Percentiles rank a stretch among this genome's conserved stretches.
phyloP scores from a whole-genome alignment of 2,888 invertebrate species.

The Harpalus rufipes region DNA sequence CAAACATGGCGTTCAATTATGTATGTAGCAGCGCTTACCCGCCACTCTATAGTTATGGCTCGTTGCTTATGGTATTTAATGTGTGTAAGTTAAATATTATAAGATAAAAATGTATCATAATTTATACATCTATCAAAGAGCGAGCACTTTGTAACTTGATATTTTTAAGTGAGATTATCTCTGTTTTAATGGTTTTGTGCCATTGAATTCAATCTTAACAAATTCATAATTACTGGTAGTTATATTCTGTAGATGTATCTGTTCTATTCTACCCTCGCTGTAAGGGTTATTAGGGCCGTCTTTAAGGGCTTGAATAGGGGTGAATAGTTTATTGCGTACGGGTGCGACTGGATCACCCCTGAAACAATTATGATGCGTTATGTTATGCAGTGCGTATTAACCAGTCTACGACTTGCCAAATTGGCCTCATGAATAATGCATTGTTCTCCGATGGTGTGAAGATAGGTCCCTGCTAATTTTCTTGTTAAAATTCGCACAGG shows the following conservation, averaged over 20 bases:
- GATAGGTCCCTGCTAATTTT: slow-evolving; percentile 26
- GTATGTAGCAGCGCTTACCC: too few species aligned
- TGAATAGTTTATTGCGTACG: slow-evolving; percentile 54
- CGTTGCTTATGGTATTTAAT: too few species aligned
- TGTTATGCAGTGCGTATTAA: slow-evolving; percentile 51
- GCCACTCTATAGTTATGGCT: too few species aligned
- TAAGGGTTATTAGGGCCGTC: slow-evolving; percentile 33
- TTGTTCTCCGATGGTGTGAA: slow-evolving; percentile 26
- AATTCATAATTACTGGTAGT: background rate
- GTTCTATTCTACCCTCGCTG: background rate
- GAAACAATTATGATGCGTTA: slow-evolving; percentile 49
- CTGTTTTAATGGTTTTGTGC: background rate
- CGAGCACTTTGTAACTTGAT: too few species aligned
- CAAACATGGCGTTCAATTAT: too few species aligned
- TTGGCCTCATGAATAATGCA: slow-evolving; percentile 48
- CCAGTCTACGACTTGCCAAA: slow-evolving; percentile 42
- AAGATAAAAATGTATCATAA: too few species aligned
- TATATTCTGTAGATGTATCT: background rate
- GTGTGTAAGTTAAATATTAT: too few species aligned
- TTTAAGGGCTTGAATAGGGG: slow-evolving; percentile 48
- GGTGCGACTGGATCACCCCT: slow-evolving; percentile 28
- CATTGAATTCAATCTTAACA: background rate
- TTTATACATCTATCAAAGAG: too few species aligned
- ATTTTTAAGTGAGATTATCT: too few species aligned
- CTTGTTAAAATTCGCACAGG: slow-evolving; percentile 25